phyloP scores from a whole-genome alignment of 2,888 invertebrate genomes.

The Glaucopsyche alexis region DNA sequence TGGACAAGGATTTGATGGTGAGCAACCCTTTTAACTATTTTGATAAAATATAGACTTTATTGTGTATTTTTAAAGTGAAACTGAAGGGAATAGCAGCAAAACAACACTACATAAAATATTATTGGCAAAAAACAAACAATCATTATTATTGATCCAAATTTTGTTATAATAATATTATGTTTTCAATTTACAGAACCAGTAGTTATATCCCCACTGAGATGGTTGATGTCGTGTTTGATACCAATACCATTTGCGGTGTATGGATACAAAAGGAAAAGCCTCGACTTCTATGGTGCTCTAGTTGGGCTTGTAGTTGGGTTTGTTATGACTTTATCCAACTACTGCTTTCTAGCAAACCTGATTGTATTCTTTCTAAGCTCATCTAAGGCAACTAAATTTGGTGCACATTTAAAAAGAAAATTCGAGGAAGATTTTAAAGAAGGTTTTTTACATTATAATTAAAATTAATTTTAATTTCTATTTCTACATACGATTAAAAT shows the following conservation, averaged over 20 bases:
- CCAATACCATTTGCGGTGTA: conserved; percentile 84
- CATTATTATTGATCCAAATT: not conserved
- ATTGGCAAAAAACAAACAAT: no score
- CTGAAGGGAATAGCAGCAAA: no score
- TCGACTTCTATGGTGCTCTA: conserved; percentile 85
- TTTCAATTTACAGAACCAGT: conserved; percentile 71
- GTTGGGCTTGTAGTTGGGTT: conserved; percentile 87
- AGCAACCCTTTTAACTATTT: conserved; percentile 31
- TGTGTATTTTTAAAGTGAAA: conserved; percentile 1
- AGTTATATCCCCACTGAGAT: conserved; percentile 82
- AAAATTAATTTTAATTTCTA: not conserved
- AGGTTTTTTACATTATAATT: conserved; percentile 63
- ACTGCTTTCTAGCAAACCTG: conserved; percentile 86
- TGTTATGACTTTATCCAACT: conserved; percentile 87
- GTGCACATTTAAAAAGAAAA: conserved; percentile 82
- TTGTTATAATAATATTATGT: conserved; percentile 15
- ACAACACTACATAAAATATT: no score
- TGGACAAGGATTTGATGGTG: conserved; percentile 78
- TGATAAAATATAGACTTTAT: not conserved
- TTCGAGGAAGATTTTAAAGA: conserved; percentile 89
- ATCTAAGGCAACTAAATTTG: conserved; percentile 90
- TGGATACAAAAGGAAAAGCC: conserved; percentile 84
- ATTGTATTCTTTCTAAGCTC: conserved; percentile 89
- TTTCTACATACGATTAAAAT: not conserved
- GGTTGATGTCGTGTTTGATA: conserved; percentile 82